Evolutionary conservation across 2,888 invertebrate species (phyloP).

Genomic region (Bruchidius siliquastri): DNA sequence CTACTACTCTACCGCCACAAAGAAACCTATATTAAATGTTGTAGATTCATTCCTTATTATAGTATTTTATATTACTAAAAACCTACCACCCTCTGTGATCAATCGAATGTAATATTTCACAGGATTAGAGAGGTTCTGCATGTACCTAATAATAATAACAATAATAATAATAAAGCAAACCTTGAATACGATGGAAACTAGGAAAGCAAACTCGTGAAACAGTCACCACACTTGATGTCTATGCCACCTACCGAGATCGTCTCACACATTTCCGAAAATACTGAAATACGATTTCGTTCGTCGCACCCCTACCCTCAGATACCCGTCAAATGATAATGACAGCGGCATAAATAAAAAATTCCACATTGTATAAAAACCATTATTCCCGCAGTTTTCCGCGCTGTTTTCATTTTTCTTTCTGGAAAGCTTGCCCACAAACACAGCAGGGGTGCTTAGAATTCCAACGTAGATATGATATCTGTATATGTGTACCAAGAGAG

Average conservation of each 20-base stretch:
- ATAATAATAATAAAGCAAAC: too few relatives aligned
- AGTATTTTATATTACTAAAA: too few relatives aligned
- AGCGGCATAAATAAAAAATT: neutral
- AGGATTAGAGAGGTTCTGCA: too few relatives aligned
- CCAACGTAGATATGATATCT: constrained; percentile 1
- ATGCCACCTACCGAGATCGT: neutral
- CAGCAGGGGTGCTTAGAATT: neutral
- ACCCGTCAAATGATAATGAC: neutral
- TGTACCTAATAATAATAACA: too few relatives aligned
- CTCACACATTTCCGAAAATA: neutral
- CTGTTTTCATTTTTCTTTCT: neutral
- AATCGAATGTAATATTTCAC: too few relatives aligned
- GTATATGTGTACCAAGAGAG: neutral
- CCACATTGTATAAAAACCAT: neutral
- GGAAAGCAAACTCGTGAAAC: too few relatives aligned
- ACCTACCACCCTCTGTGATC: too few relatives aligned
- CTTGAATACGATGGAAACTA: too few relatives aligned
- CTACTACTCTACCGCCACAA: too few relatives aligned
- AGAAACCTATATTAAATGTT: too few relatives aligned
- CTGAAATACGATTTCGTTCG: neutral
- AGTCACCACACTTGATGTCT: neutral
- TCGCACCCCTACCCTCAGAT: neutral
- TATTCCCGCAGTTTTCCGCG: neutral
- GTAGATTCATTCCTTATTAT: too few relatives aligned
- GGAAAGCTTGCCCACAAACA: neutral